Base-by-base conservation (phyloP, 2,888 invertebrate genomes). In the Buathra laborator region DNA sequence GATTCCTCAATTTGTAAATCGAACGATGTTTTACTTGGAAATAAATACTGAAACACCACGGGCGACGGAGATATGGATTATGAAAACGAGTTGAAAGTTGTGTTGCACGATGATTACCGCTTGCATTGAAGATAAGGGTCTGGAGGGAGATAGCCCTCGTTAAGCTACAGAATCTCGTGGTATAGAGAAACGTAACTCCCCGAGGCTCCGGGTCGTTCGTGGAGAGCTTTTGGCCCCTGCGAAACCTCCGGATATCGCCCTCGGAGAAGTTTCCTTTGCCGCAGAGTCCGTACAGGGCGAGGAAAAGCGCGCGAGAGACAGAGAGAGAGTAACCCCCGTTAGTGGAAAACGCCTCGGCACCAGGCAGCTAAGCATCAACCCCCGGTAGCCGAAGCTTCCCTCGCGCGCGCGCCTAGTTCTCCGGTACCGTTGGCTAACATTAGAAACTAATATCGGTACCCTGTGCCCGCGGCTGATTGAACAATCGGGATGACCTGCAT, bases 401-500 rank as follows among this genome's bases (percentile, higher is more conserved):
- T 37, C 37, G 37, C 37, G 37, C 37, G 72, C 84, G 53, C 80
- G 67, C 64, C 81, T 56, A 66, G 78, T 84, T 81, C 70, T 6
- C 77, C 84, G 84, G 84, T 81, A 85, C 78, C 37, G 84, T 85
- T 79, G 84, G 81, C 74, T 81, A 78, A 85, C 81, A 85, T 85
- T 81, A 81, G 81, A 85, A 85, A 85, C 81, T 85, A 81, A 81
- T 85, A 85, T 85, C 84, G 81, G 78, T 37, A 85, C 64, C 78
- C 56, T 48, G 84, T 70, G 72, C 74, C 76, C 80, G 76, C 72
- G 84, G 84, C 81, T 84, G 84, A 84, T 84, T 84, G 84, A 84
- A 84, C 84, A 84, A 84, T 84, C 84, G 77, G 81, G 84, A 84
- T 84, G 84, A 84, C 84, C 84, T 77, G 84, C 84, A 84, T 84